A percentile compares a stretch with the other conserved stretches of the same genome.
phyloP scores from a whole-genome alignment of 2,113 vertebrate genomes.

The Anseranas semipalmata region DNA sequence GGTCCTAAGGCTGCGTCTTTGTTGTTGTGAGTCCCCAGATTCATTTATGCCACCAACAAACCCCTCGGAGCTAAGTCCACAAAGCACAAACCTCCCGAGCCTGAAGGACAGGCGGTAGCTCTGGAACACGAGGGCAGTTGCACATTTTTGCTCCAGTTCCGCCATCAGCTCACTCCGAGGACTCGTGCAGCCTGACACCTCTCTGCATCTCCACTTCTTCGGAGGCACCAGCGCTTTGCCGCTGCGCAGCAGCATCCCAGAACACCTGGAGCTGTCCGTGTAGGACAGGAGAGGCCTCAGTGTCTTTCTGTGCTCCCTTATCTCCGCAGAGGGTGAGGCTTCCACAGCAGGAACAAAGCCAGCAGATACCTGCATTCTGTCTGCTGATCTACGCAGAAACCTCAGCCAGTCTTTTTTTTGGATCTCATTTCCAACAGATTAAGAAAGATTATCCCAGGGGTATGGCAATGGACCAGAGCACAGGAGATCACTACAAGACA shows the following conservation, averaged over 20 bases:
- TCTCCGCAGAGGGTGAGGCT: neutral
- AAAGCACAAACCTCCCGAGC: neutral
- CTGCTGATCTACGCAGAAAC: neutral
- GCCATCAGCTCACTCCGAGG: neutral
- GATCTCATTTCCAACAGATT: conserved; percentile 14
- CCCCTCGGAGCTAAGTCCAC: neutral
- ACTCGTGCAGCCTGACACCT: neutral
- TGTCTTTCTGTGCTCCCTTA: neutral
- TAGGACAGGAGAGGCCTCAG: neutral
- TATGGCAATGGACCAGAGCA: conserved; percentile 14
- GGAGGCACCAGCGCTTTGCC: neutral
- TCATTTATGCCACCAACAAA: neutral
- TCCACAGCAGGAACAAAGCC: neutral
- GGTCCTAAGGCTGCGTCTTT: neutral
- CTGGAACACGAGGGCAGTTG: neutral
- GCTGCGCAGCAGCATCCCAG: neutral
- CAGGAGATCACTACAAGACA: neutral
- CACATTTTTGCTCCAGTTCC: neutral
- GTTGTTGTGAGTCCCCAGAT: neutral
- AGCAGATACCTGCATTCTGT: neutral
- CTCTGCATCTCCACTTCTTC: neutral
- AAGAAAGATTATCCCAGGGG: conserved; percentile 26
- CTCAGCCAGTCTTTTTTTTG: neutral
- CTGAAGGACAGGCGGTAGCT: neutral
- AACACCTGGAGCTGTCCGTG: fast-evolving